Evolutionary conservation across 30 jellyfish, hydroid and myxozoan genomes (phyloP).

Genomic region (Pseudorhiza aurosa): DNA sequence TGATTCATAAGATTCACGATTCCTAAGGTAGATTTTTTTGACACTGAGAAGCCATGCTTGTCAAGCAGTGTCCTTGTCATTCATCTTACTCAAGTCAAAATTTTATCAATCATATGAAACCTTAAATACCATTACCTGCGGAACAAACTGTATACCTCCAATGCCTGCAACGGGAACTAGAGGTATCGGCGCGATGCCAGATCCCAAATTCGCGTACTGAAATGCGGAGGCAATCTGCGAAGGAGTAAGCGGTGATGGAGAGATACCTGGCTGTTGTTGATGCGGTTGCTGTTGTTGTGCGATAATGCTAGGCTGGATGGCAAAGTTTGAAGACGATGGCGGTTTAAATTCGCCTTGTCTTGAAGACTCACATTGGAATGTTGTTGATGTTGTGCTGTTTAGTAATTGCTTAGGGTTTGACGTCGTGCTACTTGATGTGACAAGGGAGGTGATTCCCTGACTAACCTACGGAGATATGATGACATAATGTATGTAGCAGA

Average conservation of each 20-base stretch:
- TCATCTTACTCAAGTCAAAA: no score
- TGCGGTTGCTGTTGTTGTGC: neutral
- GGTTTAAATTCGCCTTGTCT: conserved; percentile 3
- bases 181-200: conserved; percentile 61
- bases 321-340: neutral
- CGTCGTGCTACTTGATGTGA: conserved; percentile 42
- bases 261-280: neutral
- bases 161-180: conserved; percentile 63
- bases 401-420: conserved; percentile 44
- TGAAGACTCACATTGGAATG: conserved; percentile 12
- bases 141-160: conserved; percentile 67
- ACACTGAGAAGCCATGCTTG: no score
- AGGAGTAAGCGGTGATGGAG: conserved; percentile 26
- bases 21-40: no score
- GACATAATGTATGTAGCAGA: no score
- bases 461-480: conserved; percentile 10
- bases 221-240: conserved; percentile 46
- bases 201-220: conserved; percentile 48
- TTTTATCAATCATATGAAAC: no score
- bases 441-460: conserved; percentile 26
- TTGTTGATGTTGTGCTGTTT: conserved; percentile 44
- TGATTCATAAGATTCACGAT: no score
- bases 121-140: no score
- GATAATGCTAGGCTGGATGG: neutral
- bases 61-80: no score